Conservation (phyloP, 2,113 vertebrate genomes). For the Xiphorhynchus elegans region DNA sequence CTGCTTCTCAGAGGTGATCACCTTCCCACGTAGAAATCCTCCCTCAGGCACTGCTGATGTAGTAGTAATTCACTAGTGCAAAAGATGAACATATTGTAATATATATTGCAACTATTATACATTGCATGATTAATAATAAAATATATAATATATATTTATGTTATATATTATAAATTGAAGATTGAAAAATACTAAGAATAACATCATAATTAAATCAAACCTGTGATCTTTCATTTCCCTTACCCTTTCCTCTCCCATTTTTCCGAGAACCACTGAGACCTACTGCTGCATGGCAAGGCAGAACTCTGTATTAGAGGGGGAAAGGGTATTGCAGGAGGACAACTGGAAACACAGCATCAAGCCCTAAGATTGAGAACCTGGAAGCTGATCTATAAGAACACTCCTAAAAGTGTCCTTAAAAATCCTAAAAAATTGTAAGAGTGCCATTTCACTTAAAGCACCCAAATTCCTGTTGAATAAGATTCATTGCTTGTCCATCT, state of each 20-base stretch:
- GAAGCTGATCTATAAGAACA: not conserved
- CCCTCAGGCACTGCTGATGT: not conserved
- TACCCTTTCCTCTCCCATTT: not conserved
- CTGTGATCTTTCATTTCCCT: not conserved
- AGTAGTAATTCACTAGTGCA: not conserved
- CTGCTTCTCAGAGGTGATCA: not conserved
- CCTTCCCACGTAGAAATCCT: not conserved
- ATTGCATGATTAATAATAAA: not conserved
- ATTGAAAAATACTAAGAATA: not conserved
- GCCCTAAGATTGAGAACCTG: not conserved
- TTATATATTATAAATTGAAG: not conserved
- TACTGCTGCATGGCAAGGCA: not conserved
- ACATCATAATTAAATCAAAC: not conserved
- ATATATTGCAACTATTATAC: not conserved
- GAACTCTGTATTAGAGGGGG: not conserved
- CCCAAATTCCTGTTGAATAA: conserved; percentile 29
- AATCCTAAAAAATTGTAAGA: not conserved
- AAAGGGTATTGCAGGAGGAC: not conserved
- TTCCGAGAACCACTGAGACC: not conserved
- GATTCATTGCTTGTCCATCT: conserved; percentile 52
- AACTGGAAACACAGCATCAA: not conserved
- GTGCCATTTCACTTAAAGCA: not conserved
- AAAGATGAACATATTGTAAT: not conserved
- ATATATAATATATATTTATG: too few relatives aligned
- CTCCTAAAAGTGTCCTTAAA: not conserved